Evolutionary conservation across 2,888 invertebrate species (phyloP), one percentile per base, ranked within the genome.

Genomic region (Marasmarcha lunaedactyla): DNA sequence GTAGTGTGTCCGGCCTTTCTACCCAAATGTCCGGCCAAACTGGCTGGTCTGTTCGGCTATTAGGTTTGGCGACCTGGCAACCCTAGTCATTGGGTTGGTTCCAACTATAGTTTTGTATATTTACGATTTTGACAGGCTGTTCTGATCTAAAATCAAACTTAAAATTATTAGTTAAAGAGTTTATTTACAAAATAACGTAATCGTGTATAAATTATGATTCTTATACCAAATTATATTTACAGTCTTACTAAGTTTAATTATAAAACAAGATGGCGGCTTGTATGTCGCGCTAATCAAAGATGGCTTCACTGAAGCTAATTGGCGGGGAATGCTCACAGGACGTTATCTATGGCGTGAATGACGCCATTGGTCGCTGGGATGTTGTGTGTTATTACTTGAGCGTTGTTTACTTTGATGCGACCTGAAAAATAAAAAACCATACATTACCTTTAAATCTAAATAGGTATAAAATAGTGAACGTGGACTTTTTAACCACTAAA

Each of bases 361-460:
- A 94, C 94, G 51, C 94, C 94, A 66, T 94, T 94, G 39, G 94
- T 94, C 38, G 94, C 90, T 38, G 94, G 94, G 54, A 94, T 91
- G 70, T 94, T 94, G 67, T 92, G 91, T 37, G 93, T 92, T 45
- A 91, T 77, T 58, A 94, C 90, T 63, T 90, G 89, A 13, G 90
- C 89, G 60, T 93, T 92, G 71, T 94, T 94, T 47, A 93, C 90
- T 68, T 92, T 92, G 52, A 94, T 90, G 66, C 91, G 91, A 50
- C 93, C 94, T 92, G 84, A 15, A 77, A 79, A 38, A 43, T 43
- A 46, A 45, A 47, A 40, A 39, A n/a, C 33, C 36, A 41, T 39
- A 34, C 14, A 36, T 30, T 42, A 35, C 26, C 3, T 9, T 12
- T 9, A 30, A 1, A 10, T 14, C 1, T 14, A 27, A 10, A n/a